phyloP scores from a whole-genome alignment of 2,888 invertebrate species.

The Eutolmus rufibarbis region DNA sequence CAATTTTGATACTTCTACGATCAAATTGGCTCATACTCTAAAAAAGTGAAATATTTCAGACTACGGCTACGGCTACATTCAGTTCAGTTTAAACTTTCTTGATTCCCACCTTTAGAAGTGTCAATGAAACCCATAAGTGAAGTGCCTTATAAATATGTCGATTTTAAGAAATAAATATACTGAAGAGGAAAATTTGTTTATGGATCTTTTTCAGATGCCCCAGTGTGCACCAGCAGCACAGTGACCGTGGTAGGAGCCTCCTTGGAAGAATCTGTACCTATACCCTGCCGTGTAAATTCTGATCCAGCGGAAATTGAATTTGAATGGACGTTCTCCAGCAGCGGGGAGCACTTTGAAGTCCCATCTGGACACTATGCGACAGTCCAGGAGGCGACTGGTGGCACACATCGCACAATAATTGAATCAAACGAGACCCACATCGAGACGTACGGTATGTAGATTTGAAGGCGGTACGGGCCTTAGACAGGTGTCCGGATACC shows the following conservation, averaged over 20 bases:
- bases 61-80: too few relatives aligned
- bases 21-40: too few relatives aligned
- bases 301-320: slow-evolving; percentile 86
- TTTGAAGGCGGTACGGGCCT: background rate
- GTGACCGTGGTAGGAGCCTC: slow-evolving; percentile 84
- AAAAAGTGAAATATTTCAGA: too few relatives aligned
- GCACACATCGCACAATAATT: slow-evolving; percentile 60
- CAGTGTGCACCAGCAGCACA: slow-evolving; percentile 77
- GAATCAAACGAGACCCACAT: slow-evolving; percentile 62
- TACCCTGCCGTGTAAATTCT: slow-evolving; percentile 86
- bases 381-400: slow-evolving; percentile 66
- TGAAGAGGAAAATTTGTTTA: background rate
- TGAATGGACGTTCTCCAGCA: slow-evolving; percentile 90
- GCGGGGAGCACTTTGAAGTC: slow-evolving; percentile 84
- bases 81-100: too few relatives aligned
- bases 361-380: slow-evolving; percentile 71
- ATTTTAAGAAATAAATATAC: background rate
- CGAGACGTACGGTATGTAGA: slow-evolving; percentile 60
- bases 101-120: background rate
- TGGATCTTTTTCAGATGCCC: slow-evolving; percentile 72
- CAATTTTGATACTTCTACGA: too few relatives aligned
- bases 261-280: slow-evolving; percentile 79
- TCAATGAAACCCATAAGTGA: background rate
- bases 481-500: background rate
- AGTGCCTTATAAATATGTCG: background rate